Conservation (phyloP, 1,140 invertebrate species). For the Dendrolimus kikuchii region DNA sequence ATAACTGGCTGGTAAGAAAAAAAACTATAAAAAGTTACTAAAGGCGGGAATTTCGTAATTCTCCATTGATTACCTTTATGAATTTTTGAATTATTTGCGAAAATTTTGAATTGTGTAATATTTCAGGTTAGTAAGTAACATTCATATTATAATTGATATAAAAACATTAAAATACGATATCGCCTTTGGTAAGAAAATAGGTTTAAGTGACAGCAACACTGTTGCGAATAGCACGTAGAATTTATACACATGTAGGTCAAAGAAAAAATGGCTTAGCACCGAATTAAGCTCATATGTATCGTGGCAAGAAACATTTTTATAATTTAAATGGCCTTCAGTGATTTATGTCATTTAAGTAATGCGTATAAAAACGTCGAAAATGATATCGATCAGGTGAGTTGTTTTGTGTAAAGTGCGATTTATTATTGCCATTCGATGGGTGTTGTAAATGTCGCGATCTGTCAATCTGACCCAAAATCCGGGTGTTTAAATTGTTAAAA, state of each 20-base stretch:
- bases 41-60: constrained; percentile 22
- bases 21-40: constrained; percentile 14
- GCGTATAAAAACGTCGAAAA: constrained; percentile 68
- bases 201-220: constrained; percentile 40
- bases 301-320: constrained; percentile 68
- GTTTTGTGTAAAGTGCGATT: constrained; percentile 55
- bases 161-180: background rate
- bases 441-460: constrained; percentile 62
- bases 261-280: constrained; percentile 70
- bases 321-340: constrained; percentile 73
- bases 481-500: constrained; percentile 28
- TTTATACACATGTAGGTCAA: constrained; percentile 68
- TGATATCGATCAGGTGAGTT: constrained; percentile 65
- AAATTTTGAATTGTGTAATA: background rate
- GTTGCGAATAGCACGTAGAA: constrained; percentile 39
- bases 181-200: background rate
- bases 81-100: too few relatives aligned
- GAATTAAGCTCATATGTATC: constrained; percentile 59
- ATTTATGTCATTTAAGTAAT: constrained; percentile 70
- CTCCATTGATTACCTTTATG: background rate
- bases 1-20: constrained; percentile 10
- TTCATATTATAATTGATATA: background rate
- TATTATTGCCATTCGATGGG: constrained; percentile 27
- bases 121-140: constrained; percentile 8
- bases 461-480: constrained; percentile 72